Evolutionary conservation across 2,888 invertebrate species (phyloP).

Genomic region (Panorpa germanica): DNA sequence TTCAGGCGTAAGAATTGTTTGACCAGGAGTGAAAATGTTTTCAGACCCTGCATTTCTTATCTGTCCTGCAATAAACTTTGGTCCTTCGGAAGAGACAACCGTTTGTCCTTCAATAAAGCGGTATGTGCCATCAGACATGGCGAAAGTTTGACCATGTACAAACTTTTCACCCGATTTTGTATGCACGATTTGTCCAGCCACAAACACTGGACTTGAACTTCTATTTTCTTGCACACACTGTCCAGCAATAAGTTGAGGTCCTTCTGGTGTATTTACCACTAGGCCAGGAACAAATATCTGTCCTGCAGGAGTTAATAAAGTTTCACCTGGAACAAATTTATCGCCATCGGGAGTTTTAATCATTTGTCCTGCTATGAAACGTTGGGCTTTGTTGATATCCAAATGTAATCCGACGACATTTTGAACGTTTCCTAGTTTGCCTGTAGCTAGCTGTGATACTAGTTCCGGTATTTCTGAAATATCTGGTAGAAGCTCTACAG

Average conservation of each 20-base stretch:
- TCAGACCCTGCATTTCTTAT: slow-evolving; percentile 27
- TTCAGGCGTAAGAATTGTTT: slow-evolving; percentile 31
- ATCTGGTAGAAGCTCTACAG: slow-evolving; percentile 36
- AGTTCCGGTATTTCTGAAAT: slow-evolving; percentile 42
- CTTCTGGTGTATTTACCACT: slow-evolving; percentile 44
- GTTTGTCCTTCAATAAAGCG: slow-evolving; percentile 43
- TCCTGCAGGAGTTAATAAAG: slow-evolving; percentile 46
- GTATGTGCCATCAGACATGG: slow-evolving; percentile 30
- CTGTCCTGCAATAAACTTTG: slow-evolving; percentile 41
- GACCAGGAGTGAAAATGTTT: slow-evolving; percentile 37
- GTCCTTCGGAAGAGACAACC: slow-evolving; percentile 36
- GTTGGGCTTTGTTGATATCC: slow-evolving; percentile 44
- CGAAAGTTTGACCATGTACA: slow-evolving; percentile 41
- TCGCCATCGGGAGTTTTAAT: slow-evolving; percentile 48
- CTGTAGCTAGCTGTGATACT: slow-evolving; percentile 37
- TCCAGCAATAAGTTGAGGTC: slow-evolving; percentile 52
- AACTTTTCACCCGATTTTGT: slow-evolving; percentile 36
- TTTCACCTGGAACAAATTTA: slow-evolving; percentile 57
- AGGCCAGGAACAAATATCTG: slow-evolving; percentile 53
- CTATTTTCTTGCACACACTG: slow-evolving; percentile 40
- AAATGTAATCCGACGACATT: slow-evolving; percentile 43
- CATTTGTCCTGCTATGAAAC: slow-evolving; percentile 52
- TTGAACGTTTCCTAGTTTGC: slow-evolving; percentile 34
- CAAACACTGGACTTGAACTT: slow-evolving; percentile 39
- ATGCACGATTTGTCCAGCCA: slow-evolving; percentile 46